phyloP scores from a whole-genome alignment of 1,140 invertebrate species.

The Heterodera schachtii region DNA sequence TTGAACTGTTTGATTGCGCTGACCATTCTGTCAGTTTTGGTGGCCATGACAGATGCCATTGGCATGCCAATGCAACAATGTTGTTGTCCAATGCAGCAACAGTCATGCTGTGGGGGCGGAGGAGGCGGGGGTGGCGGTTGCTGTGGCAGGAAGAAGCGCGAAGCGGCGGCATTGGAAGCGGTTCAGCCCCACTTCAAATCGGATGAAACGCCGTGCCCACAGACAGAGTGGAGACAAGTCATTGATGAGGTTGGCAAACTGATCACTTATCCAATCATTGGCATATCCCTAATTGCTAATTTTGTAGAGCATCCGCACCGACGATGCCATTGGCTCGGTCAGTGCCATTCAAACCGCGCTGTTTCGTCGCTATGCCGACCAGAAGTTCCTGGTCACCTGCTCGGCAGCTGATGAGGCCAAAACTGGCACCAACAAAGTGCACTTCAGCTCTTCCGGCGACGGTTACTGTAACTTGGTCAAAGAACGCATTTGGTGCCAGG shows the following conservation, averaged over 20 bases:
- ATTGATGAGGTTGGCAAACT: slow-evolving; percentile 22
- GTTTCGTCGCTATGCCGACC: slow-evolving; percentile 22
- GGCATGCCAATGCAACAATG: not conserved
- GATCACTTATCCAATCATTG: not conserved
- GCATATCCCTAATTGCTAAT: not conserved
- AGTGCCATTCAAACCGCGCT: slow-evolving; percentile 34
- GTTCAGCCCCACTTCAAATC: slow-evolving; percentile 28
- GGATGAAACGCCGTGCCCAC: slow-evolving; percentile 32
- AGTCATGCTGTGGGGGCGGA: not conserved
- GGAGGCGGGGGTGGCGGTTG: not conserved
- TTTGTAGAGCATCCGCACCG: slow-evolving; percentile 16
- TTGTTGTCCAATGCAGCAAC: not conserved
- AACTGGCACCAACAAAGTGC: slow-evolving; percentile 21
- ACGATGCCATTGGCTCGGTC: slow-evolving; percentile 25
- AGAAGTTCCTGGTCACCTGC: slow-evolving; percentile 35
- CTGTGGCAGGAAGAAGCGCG: slow-evolving; percentile 22
- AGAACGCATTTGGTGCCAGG: slow-evolving; percentile 33
- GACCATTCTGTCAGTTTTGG: not conserved
- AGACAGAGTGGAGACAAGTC: slow-evolving; percentile 26
- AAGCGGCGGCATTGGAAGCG: slow-evolving; percentile 2
- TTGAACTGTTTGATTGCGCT: not conserved
- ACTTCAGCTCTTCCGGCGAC: slow-evolving; percentile 29
- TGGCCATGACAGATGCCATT: not conserved
- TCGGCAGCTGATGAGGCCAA: slow-evolving; percentile 18
- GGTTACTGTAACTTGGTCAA: slow-evolving; percentile 34